Evolutionary conservation across 2,888 invertebrate genomes (phyloP), one percentile per base, ranked within the genome.

Genomic region (Tetanocera ferruginea): DNA sequence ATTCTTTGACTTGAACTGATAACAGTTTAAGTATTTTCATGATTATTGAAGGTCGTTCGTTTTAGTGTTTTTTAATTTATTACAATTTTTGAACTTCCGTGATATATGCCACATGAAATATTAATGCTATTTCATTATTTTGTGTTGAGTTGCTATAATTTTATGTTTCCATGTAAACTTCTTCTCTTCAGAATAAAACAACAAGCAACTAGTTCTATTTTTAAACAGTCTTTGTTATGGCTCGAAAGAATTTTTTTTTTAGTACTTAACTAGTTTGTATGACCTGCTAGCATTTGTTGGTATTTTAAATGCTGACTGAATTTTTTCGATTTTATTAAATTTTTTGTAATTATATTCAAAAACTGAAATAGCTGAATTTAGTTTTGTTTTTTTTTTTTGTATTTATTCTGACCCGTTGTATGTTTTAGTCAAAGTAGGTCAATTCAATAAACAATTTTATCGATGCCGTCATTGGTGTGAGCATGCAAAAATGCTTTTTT

Each of bases 401-500:
- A 17, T 70, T 23, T 28, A 51, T 69, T 28, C 25, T 70, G 55
- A 70, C 70, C 70, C 52, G 14, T 52, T 52, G n/a, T n/a, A 9
- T 55, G 52, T n/a, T 19, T 9, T 11, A 8, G 11, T 6, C 23
- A 70, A 70, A 70, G 23, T 52, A 51, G 70, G 51, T 52, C 70
- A 67, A 14, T 25, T 17, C 43, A 43, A 23, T 23, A 23, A 55
- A 64, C 34, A 17, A 1, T 17, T 25, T 28, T n/a, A 8, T 31
- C n/a, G 71, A 52, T 71, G 71, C 19, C 71, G 71, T 71, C 55
- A 71, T 25, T 52, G 71, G 31, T 55, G 52, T 55, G 31, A 37
- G 67, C 43, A 67, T 19, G 43, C 37, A 37, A 67, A 31, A 19
- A 34, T 17, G 19, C 37, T 34, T 11, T 28, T 9, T 25, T 25